Base-by-base conservation (phyloP, 2,113 vertebrate genomes). In the Trematocara macrostoma region DNA sequence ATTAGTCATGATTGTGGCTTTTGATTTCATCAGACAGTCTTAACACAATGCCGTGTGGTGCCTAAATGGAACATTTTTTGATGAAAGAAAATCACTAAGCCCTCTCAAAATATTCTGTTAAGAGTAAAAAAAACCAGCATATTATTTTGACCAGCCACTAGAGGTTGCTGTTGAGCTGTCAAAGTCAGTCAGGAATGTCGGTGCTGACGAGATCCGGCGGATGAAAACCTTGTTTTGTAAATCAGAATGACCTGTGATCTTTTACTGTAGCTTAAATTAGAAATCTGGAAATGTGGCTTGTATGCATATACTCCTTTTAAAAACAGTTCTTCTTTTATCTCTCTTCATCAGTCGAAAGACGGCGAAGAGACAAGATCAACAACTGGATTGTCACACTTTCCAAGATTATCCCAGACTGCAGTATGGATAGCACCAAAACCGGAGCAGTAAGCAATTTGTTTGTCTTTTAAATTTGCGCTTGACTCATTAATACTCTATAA, bases 331-430 rank as follows among this genome's bases (percentile, higher is more conserved):
- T 79, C 1, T 85, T 89, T 78, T 61, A 45, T 61, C 7, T 7
- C 16, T 15, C 53, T 56, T 45, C 35, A 38, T 29, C 91, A 98
- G 97, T 98, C 87, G 98, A 98, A 93, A 95, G 97, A 93, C 95
- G 98, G 84, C 94, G 98, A 90, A 96, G 98, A 94, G 97, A 98
- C 96, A 98, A 98, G 94, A 98, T 98, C 92, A 98, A 98, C 96
- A 98, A 98, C 95, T 98, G 98, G 98, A 98, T 98, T 1, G 97
- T 98, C 89, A 97, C 97, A 0, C 97, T 98, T 56, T 98, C 98
- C 11, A 98, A 98, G 96, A 98, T 98, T 93, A 98, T 98, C 95
- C 98, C 98, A 83, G 98, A 97, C 89, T 98, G 97, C 94, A 97
- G 92, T 5, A 93, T 97, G 82, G 98, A 98, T 93, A 97, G 97